Evolutionary conservation across 2,113 vertebrate genomes (phyloP).

Genomic region (Grus americana): DNA sequence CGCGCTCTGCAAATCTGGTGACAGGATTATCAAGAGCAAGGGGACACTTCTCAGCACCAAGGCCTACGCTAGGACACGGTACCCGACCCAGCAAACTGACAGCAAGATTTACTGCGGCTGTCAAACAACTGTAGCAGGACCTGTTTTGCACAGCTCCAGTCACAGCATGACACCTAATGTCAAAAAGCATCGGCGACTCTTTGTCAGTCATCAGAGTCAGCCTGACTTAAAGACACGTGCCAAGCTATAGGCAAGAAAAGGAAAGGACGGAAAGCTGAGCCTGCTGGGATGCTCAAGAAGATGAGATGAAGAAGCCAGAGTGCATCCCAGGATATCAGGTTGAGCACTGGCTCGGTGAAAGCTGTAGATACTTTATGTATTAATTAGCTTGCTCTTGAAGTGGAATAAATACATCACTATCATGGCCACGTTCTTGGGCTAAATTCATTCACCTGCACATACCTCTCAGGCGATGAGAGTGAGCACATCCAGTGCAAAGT

Average conservation of each 20-base stretch:
- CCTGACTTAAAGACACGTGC: background rate
- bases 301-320: background rate
- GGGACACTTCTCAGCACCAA: background rate
- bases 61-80: accelerated
- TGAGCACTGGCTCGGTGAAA: background rate
- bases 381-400: background rate
- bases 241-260: background rate
- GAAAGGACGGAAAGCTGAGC: background rate
- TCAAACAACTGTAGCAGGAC: background rate
- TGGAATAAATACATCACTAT: background rate
- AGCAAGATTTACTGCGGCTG: background rate
- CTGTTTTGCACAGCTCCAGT: background rate
- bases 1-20: background rate
- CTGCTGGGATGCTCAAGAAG: background rate
- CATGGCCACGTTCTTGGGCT: background rate
- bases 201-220: background rate
- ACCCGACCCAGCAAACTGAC: background rate
- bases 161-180: background rate
- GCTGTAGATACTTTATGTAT: background rate
- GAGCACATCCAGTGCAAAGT: background rate
- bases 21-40: background rate
- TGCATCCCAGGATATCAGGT: background rate
- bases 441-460: accelerated
- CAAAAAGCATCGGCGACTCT: background rate
- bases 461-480: background rate